phyloP scores from a whole-genome alignment of 1,140 invertebrate species.

The silkworm (Bombyx mori) region DNA sequence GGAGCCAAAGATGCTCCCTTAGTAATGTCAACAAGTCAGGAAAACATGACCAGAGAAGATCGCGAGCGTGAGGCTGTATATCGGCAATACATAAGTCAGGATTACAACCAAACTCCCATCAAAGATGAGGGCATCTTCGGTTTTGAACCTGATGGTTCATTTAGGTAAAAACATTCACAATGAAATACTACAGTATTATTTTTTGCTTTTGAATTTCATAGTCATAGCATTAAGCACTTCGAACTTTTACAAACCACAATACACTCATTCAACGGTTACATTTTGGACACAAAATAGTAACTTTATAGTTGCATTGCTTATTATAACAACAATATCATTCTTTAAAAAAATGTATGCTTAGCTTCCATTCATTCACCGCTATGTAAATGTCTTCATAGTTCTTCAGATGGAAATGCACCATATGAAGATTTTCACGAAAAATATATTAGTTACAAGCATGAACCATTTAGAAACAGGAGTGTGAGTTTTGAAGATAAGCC shows the following conservation, averaged over 20 bases:
- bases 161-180: constrained; percentile 38
- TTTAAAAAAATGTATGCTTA: constrained; percentile 23
- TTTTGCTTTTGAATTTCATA: too few relatives aligned
- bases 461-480: constrained; percentile 79
- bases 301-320: constrained; percentile 7
- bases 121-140: constrained; percentile 74
- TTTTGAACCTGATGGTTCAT: constrained; percentile 65
- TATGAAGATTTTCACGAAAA: constrained; percentile 85
- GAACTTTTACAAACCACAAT: neutral
- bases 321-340: neutral
- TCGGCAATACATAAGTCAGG: constrained; percentile 53
- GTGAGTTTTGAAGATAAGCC: constrained; percentile 77
- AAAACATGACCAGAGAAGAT: constrained; percentile 69
- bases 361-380: constrained; percentile 48
- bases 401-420: constrained; percentile 67
- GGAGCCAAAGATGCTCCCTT: constrained; percentile 64
- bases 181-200: too few relatives aligned
- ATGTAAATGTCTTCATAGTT: constrained; percentile 65
- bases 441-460: constrained; percentile 78
- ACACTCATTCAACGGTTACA: constrained; percentile 11
- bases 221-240: neutral
- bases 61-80: constrained; percentile 52
- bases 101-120: constrained; percentile 73
- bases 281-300: constrained; percentile 8
- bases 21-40: constrained; percentile 72